These are phyloP conservation scores for Cuculus canorus DNA, from an alignment of 2,797 vertebrate genomes.

Conservation along the genomic window DNA sequence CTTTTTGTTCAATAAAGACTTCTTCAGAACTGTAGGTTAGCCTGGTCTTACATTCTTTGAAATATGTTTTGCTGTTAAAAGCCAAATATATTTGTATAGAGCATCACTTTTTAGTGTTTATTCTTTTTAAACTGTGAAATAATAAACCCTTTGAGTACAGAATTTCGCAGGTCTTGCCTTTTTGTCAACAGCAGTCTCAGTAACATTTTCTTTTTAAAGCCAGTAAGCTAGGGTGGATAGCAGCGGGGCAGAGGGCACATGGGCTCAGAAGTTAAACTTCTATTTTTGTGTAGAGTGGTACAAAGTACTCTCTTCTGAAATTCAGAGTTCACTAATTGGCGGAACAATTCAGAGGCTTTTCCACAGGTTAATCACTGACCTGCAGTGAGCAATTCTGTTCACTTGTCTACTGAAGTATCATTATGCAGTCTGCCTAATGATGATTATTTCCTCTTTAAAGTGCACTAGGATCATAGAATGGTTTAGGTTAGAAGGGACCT, in stretches of 20 bases:
- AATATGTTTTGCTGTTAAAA: not conserved
- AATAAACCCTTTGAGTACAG: not conserved
- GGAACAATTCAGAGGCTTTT: not conserved
- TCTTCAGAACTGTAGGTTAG: not conserved
- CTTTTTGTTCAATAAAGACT: not conserved
- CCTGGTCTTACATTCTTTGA: not conserved
- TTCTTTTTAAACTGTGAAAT: not conserved
- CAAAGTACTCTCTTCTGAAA: not conserved
- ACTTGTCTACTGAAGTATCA: not conserved
- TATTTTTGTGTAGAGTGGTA: not conserved
- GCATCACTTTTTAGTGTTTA: not conserved
- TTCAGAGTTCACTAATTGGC: not conserved
- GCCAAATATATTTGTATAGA: not conserved
- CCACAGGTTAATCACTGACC: not conserved
- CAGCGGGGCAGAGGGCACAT: not conserved
- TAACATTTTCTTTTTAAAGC: not conserved
- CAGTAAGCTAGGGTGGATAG: not conserved
- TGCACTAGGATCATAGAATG: not conserved
- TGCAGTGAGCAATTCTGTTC: not conserved
- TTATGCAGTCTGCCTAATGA: not conserved
- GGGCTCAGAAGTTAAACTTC: not conserved
- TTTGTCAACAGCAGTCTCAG: not conserved
- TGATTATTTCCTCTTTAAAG: not conserved
- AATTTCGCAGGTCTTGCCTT: not conserved
- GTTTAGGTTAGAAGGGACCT: too few relatives aligned